Evolutionary conservation across 2,797 vertebrate species (phyloP).

Genomic region (Sebastes taczanowskii): DNA sequence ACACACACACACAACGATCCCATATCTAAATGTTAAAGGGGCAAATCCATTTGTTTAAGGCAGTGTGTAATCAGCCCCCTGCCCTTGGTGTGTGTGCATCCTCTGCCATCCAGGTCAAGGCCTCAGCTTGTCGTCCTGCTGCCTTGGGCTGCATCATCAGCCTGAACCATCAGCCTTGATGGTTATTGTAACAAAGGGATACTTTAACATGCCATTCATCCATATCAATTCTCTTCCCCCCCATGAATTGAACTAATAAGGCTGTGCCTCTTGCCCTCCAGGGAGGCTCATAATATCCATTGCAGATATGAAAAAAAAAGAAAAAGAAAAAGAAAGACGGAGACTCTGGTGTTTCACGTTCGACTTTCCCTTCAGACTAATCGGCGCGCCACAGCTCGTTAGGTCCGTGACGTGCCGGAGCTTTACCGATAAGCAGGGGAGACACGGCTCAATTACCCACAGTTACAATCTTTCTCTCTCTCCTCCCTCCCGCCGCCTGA

Average conservation of each 20-base stretch:
- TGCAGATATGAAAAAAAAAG: slow-evolving; percentile 73
- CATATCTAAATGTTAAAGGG: slow-evolving; percentile 70
- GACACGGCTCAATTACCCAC: slow-evolving; percentile 84
- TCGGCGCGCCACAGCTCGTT: slow-evolving; percentile 83
- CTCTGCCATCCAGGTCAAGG: slow-evolving; percentile 72
- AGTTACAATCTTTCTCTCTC: slow-evolving; percentile 80
- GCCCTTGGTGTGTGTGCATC: slow-evolving; percentile 66
- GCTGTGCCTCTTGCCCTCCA: slow-evolving; percentile 79
- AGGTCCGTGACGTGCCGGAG: slow-evolving; percentile 80
- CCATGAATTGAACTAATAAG: slow-evolving; percentile 84
- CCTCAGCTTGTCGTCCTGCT: slow-evolving; percentile 71
- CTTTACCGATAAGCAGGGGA: slow-evolving; percentile 82
- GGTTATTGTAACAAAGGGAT: slow-evolving; percentile 82
- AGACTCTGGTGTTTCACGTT: slow-evolving; percentile 79
- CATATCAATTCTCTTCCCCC: slow-evolving; percentile 76
- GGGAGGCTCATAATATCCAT: slow-evolving; percentile 82
- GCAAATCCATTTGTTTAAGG: slow-evolving; percentile 76
- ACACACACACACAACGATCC: slow-evolving; percentile 23
- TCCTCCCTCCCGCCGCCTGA: slow-evolving; percentile 65
- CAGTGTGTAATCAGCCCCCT: slow-evolving; percentile 72
- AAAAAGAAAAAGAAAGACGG: slow-evolving; percentile 64
- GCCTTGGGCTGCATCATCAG: slow-evolving; percentile 78
- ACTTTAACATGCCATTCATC: slow-evolving; percentile 79
- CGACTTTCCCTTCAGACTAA: slow-evolving; percentile 82
- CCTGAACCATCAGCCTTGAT: slow-evolving; percentile 78